Percentiles rank a stretch among this genome's conserved stretches.
phyloP scores from a whole-genome alignment of 2,113 vertebrate species.

The Corythornis vintsioides region DNA sequence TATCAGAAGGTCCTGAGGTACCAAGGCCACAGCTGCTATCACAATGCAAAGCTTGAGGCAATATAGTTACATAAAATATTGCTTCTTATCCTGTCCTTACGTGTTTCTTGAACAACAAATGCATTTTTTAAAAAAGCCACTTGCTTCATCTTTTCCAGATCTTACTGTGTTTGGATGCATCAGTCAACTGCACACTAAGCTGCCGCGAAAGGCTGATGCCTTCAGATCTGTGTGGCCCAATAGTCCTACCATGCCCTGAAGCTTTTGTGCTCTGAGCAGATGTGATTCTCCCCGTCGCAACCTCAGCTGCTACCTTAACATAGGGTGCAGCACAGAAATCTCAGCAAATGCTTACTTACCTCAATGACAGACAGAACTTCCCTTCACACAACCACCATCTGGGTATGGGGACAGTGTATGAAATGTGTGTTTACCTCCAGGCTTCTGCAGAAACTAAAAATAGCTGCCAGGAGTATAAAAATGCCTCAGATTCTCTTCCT shows the following conservation, averaged over 20 bases:
- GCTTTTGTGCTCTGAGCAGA: neutral
- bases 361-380: neutral
- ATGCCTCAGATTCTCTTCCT: neutral
- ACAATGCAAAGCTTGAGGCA: conserved; percentile 19
- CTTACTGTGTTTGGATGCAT: neutral
- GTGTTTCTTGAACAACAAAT: neutral
- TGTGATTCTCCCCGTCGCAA: neutral
- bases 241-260: neutral
- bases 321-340: neutral
- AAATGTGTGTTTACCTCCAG: neutral
- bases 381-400: neutral
- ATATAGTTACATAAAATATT: conserved; percentile 1
- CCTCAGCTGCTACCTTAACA: neutral
- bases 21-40: conserved; percentile 34
- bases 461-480: neutral
- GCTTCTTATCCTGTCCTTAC: neutral
- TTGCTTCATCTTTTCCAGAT: neutral
- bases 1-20: conserved; percentile 15
- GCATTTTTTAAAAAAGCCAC: neutral
- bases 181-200: neutral
- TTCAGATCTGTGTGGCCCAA: neutral
- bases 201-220: neutral
- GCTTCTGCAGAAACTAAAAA: neutral
- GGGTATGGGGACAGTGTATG: neutral
- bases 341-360: neutral